Base-by-base conservation (phyloP, 1,140 invertebrate genomes). In the Ips typographus region DNA sequence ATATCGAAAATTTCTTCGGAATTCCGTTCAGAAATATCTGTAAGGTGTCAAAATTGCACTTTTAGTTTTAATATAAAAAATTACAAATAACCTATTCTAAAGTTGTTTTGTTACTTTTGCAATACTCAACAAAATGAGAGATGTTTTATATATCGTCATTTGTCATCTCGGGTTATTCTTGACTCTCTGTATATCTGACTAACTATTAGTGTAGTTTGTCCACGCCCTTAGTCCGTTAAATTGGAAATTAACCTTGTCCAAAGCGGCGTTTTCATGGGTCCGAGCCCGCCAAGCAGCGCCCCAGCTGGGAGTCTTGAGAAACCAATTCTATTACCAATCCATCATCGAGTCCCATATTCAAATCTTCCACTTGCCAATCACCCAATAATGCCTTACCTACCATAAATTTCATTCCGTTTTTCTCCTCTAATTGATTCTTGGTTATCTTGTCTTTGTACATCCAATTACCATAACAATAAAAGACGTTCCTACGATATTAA, bases 341-440 rank as follows among this genome's bases (percentile, higher is more conserved):
- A 63, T 71, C 58, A 59, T 61, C 38, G 55, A 52, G 22, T 22
- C 56, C 63, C 63, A 56, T 56, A 55, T 65, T 65, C 63, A 65
- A 65, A 65, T 65, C 39, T 60, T 37, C 5, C 6, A 40, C 39
- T 37, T 37, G 47, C 71, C 70, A 75, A 76, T 76, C 75, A 73
- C 57, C 63, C 58, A 64, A 58, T 71, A 51, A 72, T 74, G 71
- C 74, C 71, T 73, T 68, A 38, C 49, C 42, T 38, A 37, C 43
- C 41, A 5, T 44, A 22, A 49, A 49, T 49, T 49, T 22, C 44
- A 8, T 39, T 56, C 38, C 7, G 7, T 56, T 56, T 39, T 56
- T 37, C 39, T 49, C 2, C 22, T 49, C 7, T 49, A 49, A 49
- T 49, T 49, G 44, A 49, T 49, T 49, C 22, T 22, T 49, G 44